These are phyloP conservation scores for Ectemnius lituratus DNA, from an alignment of 2,888 invertebrate genomes.

Conservation along the genomic window DNA sequence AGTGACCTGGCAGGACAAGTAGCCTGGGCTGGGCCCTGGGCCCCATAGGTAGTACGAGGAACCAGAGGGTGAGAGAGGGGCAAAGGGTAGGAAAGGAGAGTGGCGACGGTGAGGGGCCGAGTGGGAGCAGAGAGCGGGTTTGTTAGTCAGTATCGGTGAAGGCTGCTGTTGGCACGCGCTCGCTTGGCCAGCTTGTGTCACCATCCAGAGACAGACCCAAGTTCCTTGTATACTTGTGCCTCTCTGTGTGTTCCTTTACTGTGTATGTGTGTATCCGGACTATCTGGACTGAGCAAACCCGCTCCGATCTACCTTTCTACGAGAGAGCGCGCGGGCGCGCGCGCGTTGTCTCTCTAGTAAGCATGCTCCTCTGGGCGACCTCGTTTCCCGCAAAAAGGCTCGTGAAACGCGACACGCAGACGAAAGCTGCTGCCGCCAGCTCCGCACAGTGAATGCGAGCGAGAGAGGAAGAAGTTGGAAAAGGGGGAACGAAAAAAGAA, in stretches of 20 bases:
- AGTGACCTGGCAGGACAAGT: slow-evolving; percentile 9
- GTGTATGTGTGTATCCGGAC: background rate
- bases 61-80: background rate
- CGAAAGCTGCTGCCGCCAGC: slow-evolving; percentile 13
- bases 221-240: background rate
- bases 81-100: background rate
- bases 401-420: slow-evolving; percentile 19
- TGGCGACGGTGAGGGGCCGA: background rate
- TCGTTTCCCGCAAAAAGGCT: slow-evolving; percentile 20
- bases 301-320: slow-evolving; percentile 12
- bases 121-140: background rate
- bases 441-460: background rate
- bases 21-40: slow-evolving; percentile 3
- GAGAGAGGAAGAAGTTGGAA: slow-evolving; percentile 5
- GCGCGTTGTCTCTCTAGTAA: slow-evolving; percentile 8
- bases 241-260: background rate
- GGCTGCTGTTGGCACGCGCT: slow-evolving; percentile 7
- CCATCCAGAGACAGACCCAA: background rate
- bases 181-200: background rate
- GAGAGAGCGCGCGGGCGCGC: slow-evolving; percentile 6
- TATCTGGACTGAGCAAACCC: background rate
- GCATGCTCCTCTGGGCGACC: slow-evolving; percentile 27
- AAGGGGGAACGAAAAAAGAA: slow-evolving; percentile 24
- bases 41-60: too few species aligned
- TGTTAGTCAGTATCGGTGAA: slow-evolving; percentile 1